Evolutionary conservation across 2,888 invertebrate genomes (phyloP).

Genomic region (Drosophila multiciliata): DNA sequence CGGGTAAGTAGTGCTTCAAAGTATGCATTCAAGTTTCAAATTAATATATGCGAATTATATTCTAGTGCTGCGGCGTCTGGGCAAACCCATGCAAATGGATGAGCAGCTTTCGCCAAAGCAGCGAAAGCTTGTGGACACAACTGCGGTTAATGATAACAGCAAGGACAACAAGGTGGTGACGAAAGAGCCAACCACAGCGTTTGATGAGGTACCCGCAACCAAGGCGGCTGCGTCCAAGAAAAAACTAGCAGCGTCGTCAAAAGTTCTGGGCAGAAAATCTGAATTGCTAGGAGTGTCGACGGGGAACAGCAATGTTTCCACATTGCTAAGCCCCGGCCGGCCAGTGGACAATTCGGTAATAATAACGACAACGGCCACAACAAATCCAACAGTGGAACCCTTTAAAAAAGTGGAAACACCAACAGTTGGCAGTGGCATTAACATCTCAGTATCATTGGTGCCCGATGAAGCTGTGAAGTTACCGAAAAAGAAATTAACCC

Average conservation of each 20-base stretch:
- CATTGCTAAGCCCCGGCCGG: constrained; percentile 17
- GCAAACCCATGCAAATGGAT: not conserved
- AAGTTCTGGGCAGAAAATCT: not conserved
- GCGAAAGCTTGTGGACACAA: constrained; percentile 16
- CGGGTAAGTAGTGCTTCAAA: constrained; percentile 18
- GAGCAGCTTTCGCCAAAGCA: constrained; percentile 24
- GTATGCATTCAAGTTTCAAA: not conserved
- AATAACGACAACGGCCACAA: constrained; percentile 33
- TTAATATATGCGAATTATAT: not conserved
- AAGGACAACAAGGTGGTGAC: not conserved
- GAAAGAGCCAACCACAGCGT: not conserved
- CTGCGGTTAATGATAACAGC: not conserved
- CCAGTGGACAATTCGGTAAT: constrained; percentile 41
- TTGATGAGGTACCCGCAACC: not conserved
- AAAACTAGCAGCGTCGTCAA: not conserved
- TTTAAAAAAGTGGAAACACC: constrained; percentile 15
- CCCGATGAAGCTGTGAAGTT: constrained; percentile 9
- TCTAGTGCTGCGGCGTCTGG: constrained; percentile 20
- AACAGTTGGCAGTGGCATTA: constrained; percentile 28
- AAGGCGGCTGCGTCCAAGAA: not conserved
- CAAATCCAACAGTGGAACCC: constrained; percentile 5
- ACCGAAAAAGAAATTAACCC: constrained; percentile 18
- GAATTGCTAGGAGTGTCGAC: constrained; percentile 6
- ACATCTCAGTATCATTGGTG: constrained; percentile 48
- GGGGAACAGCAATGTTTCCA: constrained; percentile 19